Evolutionary conservation across 1,140 invertebrate genomes (phyloP).

Genomic region (Oppia nitens): DNA sequence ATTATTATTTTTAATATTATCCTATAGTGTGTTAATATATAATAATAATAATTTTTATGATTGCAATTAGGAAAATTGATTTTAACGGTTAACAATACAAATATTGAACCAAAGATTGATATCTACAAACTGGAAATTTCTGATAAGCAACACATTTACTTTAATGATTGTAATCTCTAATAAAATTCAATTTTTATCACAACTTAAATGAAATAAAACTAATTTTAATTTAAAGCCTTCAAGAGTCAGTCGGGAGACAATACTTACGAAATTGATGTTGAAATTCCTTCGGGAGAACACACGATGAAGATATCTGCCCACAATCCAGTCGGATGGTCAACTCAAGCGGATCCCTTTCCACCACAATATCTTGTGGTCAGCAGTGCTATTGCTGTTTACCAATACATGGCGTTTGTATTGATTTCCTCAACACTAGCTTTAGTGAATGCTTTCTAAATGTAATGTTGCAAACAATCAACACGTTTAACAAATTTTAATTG

Average conservation of each 20-base stretch:
- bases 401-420: neutral
- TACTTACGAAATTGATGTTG: constrained; percentile 8
- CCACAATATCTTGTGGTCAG: neutral
- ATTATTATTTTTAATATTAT: neutral
- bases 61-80: constrained; percentile 1
- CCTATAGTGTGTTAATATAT: neutral
- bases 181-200: neutral
- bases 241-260: constrained; percentile 1
- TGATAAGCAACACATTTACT: constrained; percentile 6
- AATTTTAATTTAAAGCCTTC: neutral
- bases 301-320: constrained; percentile 10
- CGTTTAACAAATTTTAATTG: too few species aligned
- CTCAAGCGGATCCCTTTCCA: too few species aligned
- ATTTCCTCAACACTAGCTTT: neutral
- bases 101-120: constrained; percentile 11
- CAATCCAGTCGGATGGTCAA: constrained; percentile 17
- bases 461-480: neutral
- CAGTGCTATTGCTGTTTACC: neutral
- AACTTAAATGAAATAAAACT: neutral
- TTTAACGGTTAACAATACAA: constrained; percentile 3
- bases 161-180: constrained; percentile 5
- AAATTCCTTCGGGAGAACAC: constrained; percentile 13
- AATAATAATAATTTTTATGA: neutral
- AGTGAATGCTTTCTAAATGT: neutral
- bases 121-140: constrained; percentile 13